phyloP scores from a whole-genome alignment of 2,113 vertebrate genomes.

The Caloenas nicobarica region DNA sequence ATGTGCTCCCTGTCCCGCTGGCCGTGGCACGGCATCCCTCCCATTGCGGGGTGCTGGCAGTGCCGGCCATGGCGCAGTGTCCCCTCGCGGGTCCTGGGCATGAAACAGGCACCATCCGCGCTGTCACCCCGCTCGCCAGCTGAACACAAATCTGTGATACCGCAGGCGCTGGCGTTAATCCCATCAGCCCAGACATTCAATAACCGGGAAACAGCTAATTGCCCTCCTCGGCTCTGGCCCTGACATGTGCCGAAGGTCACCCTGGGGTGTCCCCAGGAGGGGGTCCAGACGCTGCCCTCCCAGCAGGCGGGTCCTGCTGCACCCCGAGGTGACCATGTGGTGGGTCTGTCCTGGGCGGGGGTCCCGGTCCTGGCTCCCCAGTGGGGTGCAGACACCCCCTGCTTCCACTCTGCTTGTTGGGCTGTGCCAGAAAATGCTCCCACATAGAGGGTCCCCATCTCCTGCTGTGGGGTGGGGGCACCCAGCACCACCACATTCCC shows the following conservation, averaged over 20 bases:
- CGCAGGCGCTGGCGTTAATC: fast-evolving
- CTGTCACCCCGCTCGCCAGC: neutral
- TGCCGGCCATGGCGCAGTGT: too few species aligned
- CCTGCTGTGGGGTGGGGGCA: neutral
- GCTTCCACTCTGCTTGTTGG: fast-evolving
- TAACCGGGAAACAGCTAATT: fast-evolving
- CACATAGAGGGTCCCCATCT: neutral
- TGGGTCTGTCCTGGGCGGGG: fast-evolving
- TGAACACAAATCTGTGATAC: neutral
- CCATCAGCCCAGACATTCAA: neutral
- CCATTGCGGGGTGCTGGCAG: too few species aligned
- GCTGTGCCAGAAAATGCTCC: neutral
- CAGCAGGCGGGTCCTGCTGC: neutral
- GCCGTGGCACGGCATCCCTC: too few species aligned
- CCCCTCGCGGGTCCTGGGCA: too few species aligned
- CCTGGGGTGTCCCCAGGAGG: fast-evolving
- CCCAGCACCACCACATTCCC: neutral
- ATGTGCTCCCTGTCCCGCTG: too few species aligned
- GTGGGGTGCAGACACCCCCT: neutral
- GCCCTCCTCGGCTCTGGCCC: neutral
- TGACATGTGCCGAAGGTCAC: neutral
- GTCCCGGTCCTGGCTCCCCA: neutral
- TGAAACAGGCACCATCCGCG: too few species aligned
- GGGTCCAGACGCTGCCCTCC: too few species aligned
- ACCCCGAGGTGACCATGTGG: neutral